Percentiles rank a stretch among this genome's conserved stretches.
These are phyloP conservation scores for Pyrrhosoma nymphula DNA, from an alignment of 2,888 invertebrate genomes.

Conservation along the genomic window DNA sequence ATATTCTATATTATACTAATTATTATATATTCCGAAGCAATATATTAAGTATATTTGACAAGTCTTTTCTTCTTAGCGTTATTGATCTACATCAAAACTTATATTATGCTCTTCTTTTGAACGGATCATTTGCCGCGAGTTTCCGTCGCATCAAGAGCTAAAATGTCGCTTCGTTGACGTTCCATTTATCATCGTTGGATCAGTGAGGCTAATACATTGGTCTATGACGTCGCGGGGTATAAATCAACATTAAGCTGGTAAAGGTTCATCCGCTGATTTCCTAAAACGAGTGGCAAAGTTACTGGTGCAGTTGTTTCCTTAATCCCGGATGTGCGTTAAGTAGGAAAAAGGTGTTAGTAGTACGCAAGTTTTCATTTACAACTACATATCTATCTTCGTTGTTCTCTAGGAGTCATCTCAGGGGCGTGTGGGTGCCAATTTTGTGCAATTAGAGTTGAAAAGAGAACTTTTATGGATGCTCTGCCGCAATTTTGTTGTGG, in stretches of 20 bases:
- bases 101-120: not conserved
- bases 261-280: not conserved
- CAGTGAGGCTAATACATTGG: not conserved
- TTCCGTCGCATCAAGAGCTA: not conserved
- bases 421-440: no score
- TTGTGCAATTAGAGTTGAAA: no score
- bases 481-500: no score
- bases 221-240: not conserved
- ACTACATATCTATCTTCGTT: no score
- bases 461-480: no score
- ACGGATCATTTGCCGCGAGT: not conserved
- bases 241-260: constrained; percentile 3
- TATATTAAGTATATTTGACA: not conserved
- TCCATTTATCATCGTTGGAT: constrained; percentile 17
- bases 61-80: not conserved
- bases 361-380: not conserved
- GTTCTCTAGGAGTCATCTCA: no score
- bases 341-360: not conserved
- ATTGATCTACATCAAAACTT: not conserved
- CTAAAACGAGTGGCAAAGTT: not conserved
- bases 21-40: no score
- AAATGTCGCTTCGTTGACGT: not conserved
- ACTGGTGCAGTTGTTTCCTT: not conserved
- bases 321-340: not conserved
- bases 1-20: no score